A percentile compares a stretch with the other conserved stretches of the same genome.
Conservation (phyloP, 2,888 invertebrate genomes). For the Drosophila hamatofila region DNA sequence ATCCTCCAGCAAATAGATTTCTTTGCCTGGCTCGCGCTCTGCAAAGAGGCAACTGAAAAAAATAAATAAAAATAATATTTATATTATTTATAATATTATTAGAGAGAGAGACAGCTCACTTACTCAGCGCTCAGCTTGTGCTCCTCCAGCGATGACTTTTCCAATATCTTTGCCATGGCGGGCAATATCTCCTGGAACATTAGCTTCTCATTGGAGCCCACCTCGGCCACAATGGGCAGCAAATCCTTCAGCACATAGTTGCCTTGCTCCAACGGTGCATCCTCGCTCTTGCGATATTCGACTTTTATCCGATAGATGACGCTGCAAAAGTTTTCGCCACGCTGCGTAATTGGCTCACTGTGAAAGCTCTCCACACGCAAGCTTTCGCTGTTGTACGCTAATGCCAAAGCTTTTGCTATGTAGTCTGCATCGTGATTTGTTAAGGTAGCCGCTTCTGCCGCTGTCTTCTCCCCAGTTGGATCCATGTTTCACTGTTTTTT, state of each 20-base stretch:
- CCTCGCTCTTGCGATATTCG: constrained; percentile 41
- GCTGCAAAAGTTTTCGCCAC: constrained; percentile 81
- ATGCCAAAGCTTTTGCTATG: constrained; percentile 54
- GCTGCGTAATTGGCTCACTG: constrained; percentile 41
- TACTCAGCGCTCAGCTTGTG: constrained; percentile 68
- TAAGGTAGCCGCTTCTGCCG: constrained; percentile 4
- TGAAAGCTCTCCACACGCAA: constrained; percentile 51
- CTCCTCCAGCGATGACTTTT: constrained; percentile 17
- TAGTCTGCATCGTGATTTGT: constrained; percentile 30
- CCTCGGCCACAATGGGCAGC: constrained; percentile 60
- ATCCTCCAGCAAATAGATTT: constrained; percentile 81
- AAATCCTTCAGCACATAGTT: constrained; percentile 70
- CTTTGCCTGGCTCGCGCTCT: constrained; percentile 56
- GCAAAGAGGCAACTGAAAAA: constrained; percentile 62
- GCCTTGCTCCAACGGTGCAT: constrained; percentile 33
- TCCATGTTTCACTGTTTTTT: constrained; percentile 38
- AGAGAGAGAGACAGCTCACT: constrained; percentile 30
- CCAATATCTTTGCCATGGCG: constrained; percentile 59
- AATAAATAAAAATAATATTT: neutral
- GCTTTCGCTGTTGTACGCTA: constrained; percentile 36
- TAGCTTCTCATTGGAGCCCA: constrained; percentile 67
- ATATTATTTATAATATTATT: neutral
- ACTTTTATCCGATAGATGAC: constrained; percentile 69
- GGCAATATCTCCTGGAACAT: constrained; percentile 74
- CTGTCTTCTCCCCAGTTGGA: constrained; percentile 4